phyloP scores from a whole-genome alignment of 1,140 invertebrate species.

The Bradysia coprophila region DNA sequence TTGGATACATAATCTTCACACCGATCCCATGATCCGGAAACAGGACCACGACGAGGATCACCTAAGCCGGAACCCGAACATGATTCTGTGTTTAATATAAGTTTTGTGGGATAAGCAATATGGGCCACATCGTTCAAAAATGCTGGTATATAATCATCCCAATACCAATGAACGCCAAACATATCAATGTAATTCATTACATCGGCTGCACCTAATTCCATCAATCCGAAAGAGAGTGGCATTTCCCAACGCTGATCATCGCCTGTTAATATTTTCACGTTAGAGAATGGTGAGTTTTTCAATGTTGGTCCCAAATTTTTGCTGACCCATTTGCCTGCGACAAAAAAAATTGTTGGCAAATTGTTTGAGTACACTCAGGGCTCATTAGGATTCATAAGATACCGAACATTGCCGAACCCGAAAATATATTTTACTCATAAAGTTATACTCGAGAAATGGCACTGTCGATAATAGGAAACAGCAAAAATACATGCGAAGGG shows the following conservation, averaged over 20 bases:
- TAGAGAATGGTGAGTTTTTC: slow-evolving; percentile 29
- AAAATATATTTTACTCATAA: too few species aligned
- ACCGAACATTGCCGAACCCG: too few species aligned
- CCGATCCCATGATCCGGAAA: too few species aligned
- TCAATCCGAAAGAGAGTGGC: slow-evolving; percentile 41
- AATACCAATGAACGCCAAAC: slow-evolving; percentile 66
- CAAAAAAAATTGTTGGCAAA: too few species aligned
- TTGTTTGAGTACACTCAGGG: too few species aligned
- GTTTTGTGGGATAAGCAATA: slow-evolving; percentile 42
- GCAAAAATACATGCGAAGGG: too few species aligned
- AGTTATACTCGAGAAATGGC: too few species aligned
- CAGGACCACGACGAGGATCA: too few species aligned
- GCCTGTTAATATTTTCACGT: slow-evolving; percentile 41
- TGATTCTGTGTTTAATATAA: slow-evolving; percentile 61
- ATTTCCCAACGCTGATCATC: slow-evolving; percentile 57
- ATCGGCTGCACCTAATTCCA: slow-evolving; percentile 29
- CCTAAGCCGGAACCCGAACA: too few species aligned
- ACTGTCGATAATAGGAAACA: too few species aligned
- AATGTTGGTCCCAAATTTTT: slow-evolving; percentile 49
- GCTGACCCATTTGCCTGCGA: slow-evolving; percentile 42
- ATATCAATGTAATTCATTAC: slow-evolving; percentile 56
- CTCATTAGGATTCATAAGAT: too few species aligned
- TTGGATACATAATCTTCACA: too few species aligned
- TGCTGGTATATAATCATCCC: slow-evolving; percentile 32
- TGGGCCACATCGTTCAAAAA: slow-evolving; percentile 32